phyloP scores from a whole-genome alignment of 2,888 invertebrate genomes.

The Pseudanteris insignis region DNA sequence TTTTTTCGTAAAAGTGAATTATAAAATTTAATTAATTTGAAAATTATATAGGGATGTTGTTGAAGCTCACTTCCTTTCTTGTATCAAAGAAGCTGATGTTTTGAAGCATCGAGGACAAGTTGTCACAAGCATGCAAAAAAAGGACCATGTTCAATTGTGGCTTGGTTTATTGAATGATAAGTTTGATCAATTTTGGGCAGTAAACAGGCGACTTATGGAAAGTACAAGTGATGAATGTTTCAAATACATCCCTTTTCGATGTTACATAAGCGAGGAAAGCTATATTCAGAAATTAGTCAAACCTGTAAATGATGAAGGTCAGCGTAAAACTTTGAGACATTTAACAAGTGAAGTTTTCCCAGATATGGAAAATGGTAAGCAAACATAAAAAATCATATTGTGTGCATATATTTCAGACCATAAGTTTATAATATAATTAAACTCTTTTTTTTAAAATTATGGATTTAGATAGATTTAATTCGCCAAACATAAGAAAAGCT shows the following conservation, averaged over 20 bases:
- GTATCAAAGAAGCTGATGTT: constrained; percentile 98
- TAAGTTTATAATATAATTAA: too few species aligned
- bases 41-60: constrained; percentile 88
- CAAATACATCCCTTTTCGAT: constrained; percentile 88
- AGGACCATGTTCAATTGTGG: constrained; percentile 97
- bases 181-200: constrained; percentile 99
- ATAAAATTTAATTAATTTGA: too few species aligned
- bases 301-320: constrained; percentile 80
- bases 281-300: constrained; percentile 80
- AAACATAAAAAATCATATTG: background rate
- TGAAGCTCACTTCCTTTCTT: constrained; percentile 94
- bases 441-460: too few species aligned
- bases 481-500: too few species aligned
- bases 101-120: constrained; percentile 93
- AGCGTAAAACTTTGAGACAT: constrained; percentile 76
- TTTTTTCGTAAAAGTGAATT: too few species aligned
- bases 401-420: too few species aligned
- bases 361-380: constrained; percentile 67
- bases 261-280: constrained; percentile 76
- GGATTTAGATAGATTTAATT: too few species aligned
- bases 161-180: constrained; percentile 93
- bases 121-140: constrained; percentile 91
- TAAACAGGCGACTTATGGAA: constrained; percentile 96
- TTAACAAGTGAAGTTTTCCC: constrained; percentile 77
- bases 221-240: constrained; percentile 81